Base-by-base conservation (phyloP, 2,797 vertebrate genomes). In the Rhinoraja longicauda region DNA sequence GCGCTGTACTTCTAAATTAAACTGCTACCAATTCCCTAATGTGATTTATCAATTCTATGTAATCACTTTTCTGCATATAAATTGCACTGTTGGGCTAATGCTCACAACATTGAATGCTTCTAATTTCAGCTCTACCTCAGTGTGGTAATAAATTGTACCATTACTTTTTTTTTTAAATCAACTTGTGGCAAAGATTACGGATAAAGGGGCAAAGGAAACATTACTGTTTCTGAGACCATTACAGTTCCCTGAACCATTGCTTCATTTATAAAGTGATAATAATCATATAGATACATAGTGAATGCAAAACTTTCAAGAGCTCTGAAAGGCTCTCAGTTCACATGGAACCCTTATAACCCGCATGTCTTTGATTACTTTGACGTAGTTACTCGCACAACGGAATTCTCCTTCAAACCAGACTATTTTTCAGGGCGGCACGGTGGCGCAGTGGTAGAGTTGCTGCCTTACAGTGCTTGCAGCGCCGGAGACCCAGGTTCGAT, bases 1-100 rank as follows among this genome's bases (percentile, higher is more conserved):
- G n/a, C n/a, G n/a, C n/a, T n/a, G n/a, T n/a, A n/a, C n/a, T n/a
- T n/a, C n/a, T n/a, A n/a, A n/a, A n/a, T n/a, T n/a, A n/a, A n/a
- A 70, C 57, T 92, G 70, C 70, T 92, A 39, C 70, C 70, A 92
- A 92, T n/a, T 75, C 72, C 39, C 70, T 53, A 53, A 92, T 53
- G 6, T 72, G 67, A 70, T 73, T 91, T 45, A 73, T 73, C 26
- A 45, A 73, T 91, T 29, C 24, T 39, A 75, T 57, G 3, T 92
- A 75, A 75, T 53, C 67, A 53, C 39, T 73, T 45, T 73, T 73
- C 21, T 73, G 53, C 45, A 57, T 73, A 75, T 53, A 73, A 57
- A 57, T 75, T 45, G 90, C 29, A 92, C 19, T n/a, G 90, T n/a
- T 53, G 39, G 73, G 90, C 24, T 70, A 92, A 92, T 53, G 26